Evolutionary conservation across 1,140 invertebrate species (phyloP).

Genomic region (Solenopsis fugax): DNA sequence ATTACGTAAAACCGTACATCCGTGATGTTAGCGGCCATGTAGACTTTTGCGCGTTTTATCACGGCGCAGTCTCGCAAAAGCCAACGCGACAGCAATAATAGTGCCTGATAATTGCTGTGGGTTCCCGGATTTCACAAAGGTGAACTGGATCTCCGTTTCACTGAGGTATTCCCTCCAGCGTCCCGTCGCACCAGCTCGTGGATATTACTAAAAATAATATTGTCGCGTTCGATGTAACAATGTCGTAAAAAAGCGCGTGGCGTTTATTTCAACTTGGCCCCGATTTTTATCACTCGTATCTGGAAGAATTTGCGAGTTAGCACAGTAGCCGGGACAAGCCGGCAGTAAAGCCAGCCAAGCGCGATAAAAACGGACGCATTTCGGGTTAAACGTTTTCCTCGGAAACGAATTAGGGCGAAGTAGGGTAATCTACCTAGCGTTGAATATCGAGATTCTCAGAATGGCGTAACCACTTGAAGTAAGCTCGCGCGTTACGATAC

Average conservation of each 20-base stretch:
- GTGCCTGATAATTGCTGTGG: conserved; percentile 68
- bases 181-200: not conserved
- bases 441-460: conserved; percentile 58
- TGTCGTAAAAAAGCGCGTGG: conserved; percentile 1
- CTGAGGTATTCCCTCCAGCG: not conserved
- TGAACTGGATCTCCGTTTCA: conserved; percentile 53
- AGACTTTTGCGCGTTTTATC: conserved; percentile 69
- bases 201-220: conserved; percentile 73
- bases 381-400: conserved; percentile 56
- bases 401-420: conserved; percentile 54
- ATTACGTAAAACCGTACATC: conserved; percentile 57
- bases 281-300: conserved; percentile 36
- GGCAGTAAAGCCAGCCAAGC: conserved; percentile 28
- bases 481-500: conserved; percentile 53
- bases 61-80: conserved; percentile 52
- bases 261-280: not conserved
- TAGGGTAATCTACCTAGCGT: conserved; percentile 52
- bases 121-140: conserved; percentile 66
- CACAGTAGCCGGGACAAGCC: not conserved
- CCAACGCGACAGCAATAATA: conserved; percentile 66
- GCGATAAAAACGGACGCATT: conserved; percentile 48
- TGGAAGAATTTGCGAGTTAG: conserved; percentile 43
- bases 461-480: conserved; percentile 51
- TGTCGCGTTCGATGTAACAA: conserved; percentile 46
- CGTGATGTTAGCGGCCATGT: not conserved